phyloP scores from a whole-genome alignment of 2,888 invertebrate genomes.

The Pardosa pseudoannulata region DNA sequence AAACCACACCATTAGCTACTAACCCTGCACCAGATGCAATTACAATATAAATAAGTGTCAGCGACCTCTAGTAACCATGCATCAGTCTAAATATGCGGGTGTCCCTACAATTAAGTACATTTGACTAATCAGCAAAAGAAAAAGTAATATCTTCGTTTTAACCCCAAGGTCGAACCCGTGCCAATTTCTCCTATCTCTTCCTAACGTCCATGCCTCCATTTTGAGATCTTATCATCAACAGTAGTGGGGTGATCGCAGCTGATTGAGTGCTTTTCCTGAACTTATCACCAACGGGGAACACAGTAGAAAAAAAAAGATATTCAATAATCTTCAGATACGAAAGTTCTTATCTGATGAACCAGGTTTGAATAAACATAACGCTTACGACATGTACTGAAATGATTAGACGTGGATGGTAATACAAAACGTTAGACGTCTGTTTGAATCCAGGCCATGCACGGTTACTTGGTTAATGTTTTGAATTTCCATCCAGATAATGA shows the following conservation, averaged over 20 bases:
- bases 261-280: slow-evolving; percentile 39
- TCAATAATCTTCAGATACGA: slow-evolving; percentile 42
- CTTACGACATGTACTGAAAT: neutral
- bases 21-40: too few species aligned
- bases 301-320: neutral
- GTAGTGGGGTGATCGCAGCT: slow-evolving; percentile 62
- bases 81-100: slow-evolving; percentile 23
- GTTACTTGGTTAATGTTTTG: neutral
- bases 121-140: neutral
- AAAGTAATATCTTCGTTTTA: neutral
- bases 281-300: slow-evolving; percentile 15
- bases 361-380: slow-evolving; percentile 41
- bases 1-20: too few species aligned
- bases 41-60: slow-evolving; percentile 35
- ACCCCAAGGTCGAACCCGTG: slow-evolving; percentile 34
- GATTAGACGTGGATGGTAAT: neutral
- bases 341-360: slow-evolving; percentile 38
- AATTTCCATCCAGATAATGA: neutral
- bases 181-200: neutral
- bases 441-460: neutral
- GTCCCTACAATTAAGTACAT: slow-evolving; percentile 29
- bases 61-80: slow-evolving; percentile 31
- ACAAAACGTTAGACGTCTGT: neutral
- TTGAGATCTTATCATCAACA: slow-evolving; percentile 34
- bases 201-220: slow-evolving; percentile 9